Base-by-base conservation (phyloP, 2,888 invertebrate genomes). In the Frankliniella intonsa region DNA sequence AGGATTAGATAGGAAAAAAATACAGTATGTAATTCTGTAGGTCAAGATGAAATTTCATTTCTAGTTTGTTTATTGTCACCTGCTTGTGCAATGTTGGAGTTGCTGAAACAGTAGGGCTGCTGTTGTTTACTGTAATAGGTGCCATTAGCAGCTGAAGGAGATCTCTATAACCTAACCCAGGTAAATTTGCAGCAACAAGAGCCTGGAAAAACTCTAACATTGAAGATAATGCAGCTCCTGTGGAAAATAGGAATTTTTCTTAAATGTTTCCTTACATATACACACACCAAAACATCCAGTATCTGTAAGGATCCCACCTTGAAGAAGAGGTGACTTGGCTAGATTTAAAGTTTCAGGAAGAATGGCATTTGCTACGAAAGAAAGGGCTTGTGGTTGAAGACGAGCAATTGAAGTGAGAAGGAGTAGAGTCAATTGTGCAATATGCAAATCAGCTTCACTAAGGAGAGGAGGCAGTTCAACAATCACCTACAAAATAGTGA, bases 401-500 rank as follows among this genome's bases (percentile, higher is more conserved):
- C 91, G 90, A 81, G 95, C 95, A 76, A 96, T 94, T 82, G 95
- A 93, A 84, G 95, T 95, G 82, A 97, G 90, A 81, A 97, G 90
- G 82, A 93, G 92, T 83, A 97, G 90, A 49, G 96, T 95, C 86
- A 95, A 92, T 89, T 98, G 98, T 81, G 98, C 97, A 85, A 99
- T 97, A 88, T 99, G 98, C 84, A 99, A 90, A 90, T 99, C 99
- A 80, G 95, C 92, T 89, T 99, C 99, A 86, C 93, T 95, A 84
- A 99, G 91, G 81, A 99, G 90, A 17, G 96, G 93, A 14, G 97
- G 97, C 86, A 98, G 91, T 89, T 99, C 98, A 82, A 93, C 91
- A 86, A 97, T 92, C 81, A 97, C 94, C 90, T 92, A 85, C 9
- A 81, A 83, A 82, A 82, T n/a, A n/a, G n/a, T n/a, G n/a, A 81